Base-by-base conservation (phyloP, 2,888 invertebrate genomes). In the Dolichomitus sp. region DNA sequence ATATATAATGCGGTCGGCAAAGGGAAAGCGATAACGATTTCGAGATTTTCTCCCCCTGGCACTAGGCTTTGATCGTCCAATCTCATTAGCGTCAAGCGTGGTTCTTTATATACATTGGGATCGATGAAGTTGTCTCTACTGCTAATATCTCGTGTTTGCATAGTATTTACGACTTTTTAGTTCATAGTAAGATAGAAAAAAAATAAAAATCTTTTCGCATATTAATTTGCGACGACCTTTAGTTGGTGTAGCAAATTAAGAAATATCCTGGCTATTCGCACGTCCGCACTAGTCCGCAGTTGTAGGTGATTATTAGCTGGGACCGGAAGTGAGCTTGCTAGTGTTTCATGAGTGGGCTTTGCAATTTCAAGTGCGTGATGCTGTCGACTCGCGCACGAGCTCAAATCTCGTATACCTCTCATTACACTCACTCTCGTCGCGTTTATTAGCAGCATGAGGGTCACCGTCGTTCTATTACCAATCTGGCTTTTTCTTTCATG, bases 71-170 rank as follows among this genome's bases (percentile, higher is more conserved):
- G 19, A 19, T 61, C 75, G 83, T 79, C 79, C 59, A 85, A 84
- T 84, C 88, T 90, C 90, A 89, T 91, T 90, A 91, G 88, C 87
- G 86, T 88, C 84, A 86, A 85, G 86, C 82, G 82, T 84, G 77
- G 85, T 83, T 85, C 86, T 84, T 89, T 87, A 85, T 80, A 69
- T 78, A 80, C 84, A 72, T 54, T 57, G 78, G 66, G 70, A 77
- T 69, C 83, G 85, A 87, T 85, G 80, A 83, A 87, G 76, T 86
- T 81, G 84, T 88, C 81, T 76, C 77, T 84, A 66, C 79, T 40
- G 54, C 66, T 77, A 81, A 79, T 79, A 78, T 65, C 48, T 12
- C 12, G 37, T 30, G 45, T 72, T 82, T 42, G 23, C 19, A 48
- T n/a, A 54, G 68, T 65, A 72, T 66, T 80, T 57, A 76, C 50